Conservation (phyloP, 1,140 invertebrate species). For the Drosophila paulistorum region DNA sequence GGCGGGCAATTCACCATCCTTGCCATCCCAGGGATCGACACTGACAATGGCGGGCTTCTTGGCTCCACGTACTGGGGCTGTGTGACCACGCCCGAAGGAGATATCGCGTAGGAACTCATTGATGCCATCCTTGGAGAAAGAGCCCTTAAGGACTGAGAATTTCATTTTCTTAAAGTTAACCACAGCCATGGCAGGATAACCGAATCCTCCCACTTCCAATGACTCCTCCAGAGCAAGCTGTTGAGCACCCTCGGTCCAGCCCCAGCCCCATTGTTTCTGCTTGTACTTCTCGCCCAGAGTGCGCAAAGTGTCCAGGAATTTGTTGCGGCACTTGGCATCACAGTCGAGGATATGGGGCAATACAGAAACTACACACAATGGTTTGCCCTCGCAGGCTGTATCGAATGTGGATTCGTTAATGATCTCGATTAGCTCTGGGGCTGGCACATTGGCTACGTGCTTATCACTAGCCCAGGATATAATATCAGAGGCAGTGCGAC, state of each 20-base stretch:
- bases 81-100: conserved; percentile 96
- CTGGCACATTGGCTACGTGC: conserved; percentile 91
- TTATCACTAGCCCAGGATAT: conserved; percentile 95
- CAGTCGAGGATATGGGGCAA: conserved; percentile 99
- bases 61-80: conserved; percentile 93
- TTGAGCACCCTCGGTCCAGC: conserved; percentile 95
- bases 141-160: conserved; percentile 95
- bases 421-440: conserved; percentile 94
- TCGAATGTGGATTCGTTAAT: conserved; percentile 87
- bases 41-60: conserved; percentile 90
- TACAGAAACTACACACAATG: conserved; percentile 96
- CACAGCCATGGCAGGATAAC: conserved; percentile 97
- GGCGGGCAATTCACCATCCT: conserved; percentile 94
- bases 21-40: conserved; percentile 96
- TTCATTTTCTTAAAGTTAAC: conserved; percentile 99
- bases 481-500: conserved; percentile 95
- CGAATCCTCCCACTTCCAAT: conserved; percentile 96
- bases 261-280: conserved; percentile 98
- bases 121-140: conserved; percentile 97
- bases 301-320: conserved; percentile 91
- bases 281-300: conserved; percentile 96
- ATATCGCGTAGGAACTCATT: conserved; percentile 97
- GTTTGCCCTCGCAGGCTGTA: conserved; percentile 91
- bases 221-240: conserved; percentile 94
- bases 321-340: conserved; percentile 96